phyloP scores from a whole-genome alignment of 37 sponge, comb jelly and placozoan genomes.

The Amphimedon queenslandica region DNA sequence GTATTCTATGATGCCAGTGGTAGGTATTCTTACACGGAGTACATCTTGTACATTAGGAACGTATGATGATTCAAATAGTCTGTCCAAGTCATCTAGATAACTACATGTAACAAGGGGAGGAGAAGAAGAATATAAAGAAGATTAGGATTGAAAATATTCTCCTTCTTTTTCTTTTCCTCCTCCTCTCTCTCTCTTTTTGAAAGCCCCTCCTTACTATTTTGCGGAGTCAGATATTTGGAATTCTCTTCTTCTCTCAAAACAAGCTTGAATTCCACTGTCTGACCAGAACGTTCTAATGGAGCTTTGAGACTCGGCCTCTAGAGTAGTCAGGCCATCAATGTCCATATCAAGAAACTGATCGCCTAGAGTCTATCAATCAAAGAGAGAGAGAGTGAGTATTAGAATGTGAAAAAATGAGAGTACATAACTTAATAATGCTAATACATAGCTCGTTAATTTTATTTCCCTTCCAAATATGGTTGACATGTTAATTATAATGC shows the following conservation, averaged over 20 bases:
- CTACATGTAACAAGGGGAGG: slow-evolving; percentile 27
- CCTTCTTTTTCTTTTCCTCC: not conserved
- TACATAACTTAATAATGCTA: not conserved
- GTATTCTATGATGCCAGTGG: slow-evolving; percentile 93
- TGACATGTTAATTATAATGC: too few relatives aligned
- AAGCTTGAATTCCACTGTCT: slow-evolving; percentile 68
- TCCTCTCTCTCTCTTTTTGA: not conserved
- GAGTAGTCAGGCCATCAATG: not conserved
- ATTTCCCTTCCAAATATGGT: too few relatives aligned
- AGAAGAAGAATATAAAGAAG: not conserved
- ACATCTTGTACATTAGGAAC: slow-evolving; percentile 86
- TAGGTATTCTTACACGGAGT: slow-evolving; percentile 85
- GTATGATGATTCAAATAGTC: slow-evolving; percentile 57
- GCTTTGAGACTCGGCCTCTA: slow-evolving; percentile 3
- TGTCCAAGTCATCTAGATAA: slow-evolving; percentile 86
- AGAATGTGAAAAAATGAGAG: too few relatives aligned
- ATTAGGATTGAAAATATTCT: not conserved
- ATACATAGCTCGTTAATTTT: too few relatives aligned
- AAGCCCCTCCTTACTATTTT: slow-evolving; percentile 75
- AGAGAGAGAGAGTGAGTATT: not conserved
- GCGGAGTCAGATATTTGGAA: slow-evolving; percentile 96
- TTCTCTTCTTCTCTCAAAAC: slow-evolving; percentile 84
- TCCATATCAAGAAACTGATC: not conserved
- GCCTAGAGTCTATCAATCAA: too few relatives aligned
- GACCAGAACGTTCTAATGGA: slow-evolving; percentile 62